Percentiles rank a stretch among this genome's conserved stretches.
phyloP scores from a whole-genome alignment of 2,113 vertebrate genomes.

The Psophia crepitans region DNA sequence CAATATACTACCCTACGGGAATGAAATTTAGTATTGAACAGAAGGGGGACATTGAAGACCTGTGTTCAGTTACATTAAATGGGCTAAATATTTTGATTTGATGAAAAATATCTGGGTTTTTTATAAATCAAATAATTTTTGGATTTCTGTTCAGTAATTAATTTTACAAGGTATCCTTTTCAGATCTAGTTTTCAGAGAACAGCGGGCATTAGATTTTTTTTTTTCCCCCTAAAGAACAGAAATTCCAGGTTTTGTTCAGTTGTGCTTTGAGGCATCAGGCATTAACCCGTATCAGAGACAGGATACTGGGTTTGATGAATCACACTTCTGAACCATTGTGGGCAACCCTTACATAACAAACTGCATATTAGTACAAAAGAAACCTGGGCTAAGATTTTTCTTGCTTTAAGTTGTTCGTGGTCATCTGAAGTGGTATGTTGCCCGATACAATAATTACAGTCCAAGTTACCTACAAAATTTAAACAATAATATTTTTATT shows the following conservation, averaged over 20 bases:
- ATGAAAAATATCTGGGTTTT: neutral
- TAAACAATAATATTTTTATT: neutral
- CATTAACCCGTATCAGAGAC: accelerated
- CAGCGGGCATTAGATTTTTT: neutral
- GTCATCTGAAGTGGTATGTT: neutral
- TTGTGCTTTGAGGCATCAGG: neutral
- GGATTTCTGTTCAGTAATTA: neutral
- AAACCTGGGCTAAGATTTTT: neutral
- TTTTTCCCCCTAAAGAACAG: neutral
- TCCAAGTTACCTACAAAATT: neutral
- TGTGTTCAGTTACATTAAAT: neutral
- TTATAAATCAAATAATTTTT: neutral
- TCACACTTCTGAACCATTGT: neutral
- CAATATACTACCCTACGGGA: neutral
- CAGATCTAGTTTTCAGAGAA: neutral
- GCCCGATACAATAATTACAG: neutral
- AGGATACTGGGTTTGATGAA: neutral
- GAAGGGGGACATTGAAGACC: neutral
- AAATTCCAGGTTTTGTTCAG: neutral
- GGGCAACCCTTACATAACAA: neutral
- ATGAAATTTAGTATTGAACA: neutral
- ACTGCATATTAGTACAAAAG: neutral
- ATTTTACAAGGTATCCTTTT: neutral
- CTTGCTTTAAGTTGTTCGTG: neutral
- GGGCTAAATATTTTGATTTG: neutral